Evolutionary conservation across 1,140 invertebrate genomes (phyloP), one percentile per base, ranked within the genome.

Genomic region (Mercenaria mercenaria): DNA sequence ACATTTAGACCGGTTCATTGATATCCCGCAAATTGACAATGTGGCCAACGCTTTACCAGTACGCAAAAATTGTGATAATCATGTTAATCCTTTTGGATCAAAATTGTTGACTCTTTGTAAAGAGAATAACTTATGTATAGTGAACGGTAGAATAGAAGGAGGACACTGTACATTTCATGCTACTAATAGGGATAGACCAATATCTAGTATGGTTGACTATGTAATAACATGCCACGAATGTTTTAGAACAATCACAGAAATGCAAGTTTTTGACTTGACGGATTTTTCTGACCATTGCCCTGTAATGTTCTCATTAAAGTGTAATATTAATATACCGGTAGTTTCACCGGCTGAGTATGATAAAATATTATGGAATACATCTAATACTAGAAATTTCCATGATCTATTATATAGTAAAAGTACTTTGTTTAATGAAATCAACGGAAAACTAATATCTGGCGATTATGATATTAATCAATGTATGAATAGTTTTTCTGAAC

Each of bases 1-100:
- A 64, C 15, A 82, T 82, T 50, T 82, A 37, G 59, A 61, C 56
- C 80, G 52, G 8, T 82, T 32, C 32, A 56, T 82, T 82, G 52
- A 82, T 82, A 32, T 82, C 15, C 80, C 52, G 0, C 37, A 56
- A 29, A 10, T 23, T 18, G 10, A 80, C 29, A 52, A 23, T 11
- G 11, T 41, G n/a, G 20, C 10, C 20, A 26, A 20, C 18, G 39
- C 15, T 76, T 43, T 76, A 76, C 72, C 32, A 15, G 23, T 41
- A 26, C 37, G 50, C 37, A n/a, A 29, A 26, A 37, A 13, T 20
- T 15, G n/a, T 29, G 77, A 80, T 32, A 80, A 34, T 4, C 23
- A 29, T 26, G 52, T 56, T n/a, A 52, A 52, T 37, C 2, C 11
- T 20, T 80, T 80, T 56, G 77, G 50, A 29, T 18, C 23, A 32